These are phyloP conservation scores for Stenodema calcarata DNA, from an alignment of 2,888 invertebrate species.

Conservation along the genomic window DNA sequence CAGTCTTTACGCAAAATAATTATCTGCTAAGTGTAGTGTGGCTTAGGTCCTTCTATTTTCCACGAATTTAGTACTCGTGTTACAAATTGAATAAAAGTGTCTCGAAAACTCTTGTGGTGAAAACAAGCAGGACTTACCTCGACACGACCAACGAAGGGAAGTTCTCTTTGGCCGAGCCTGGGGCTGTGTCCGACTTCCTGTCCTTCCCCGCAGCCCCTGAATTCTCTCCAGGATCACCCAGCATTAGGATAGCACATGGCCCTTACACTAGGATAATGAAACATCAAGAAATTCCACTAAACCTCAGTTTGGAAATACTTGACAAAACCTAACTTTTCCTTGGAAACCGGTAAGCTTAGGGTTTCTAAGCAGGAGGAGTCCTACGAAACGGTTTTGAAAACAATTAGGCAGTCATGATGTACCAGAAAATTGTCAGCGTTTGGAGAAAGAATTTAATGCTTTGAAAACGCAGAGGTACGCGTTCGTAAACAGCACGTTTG, in stretches of 20 bases:
- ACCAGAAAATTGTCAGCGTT: neutral
- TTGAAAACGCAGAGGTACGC: neutral
- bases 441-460: neutral
- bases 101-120: no score
- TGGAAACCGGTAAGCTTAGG: neutral
- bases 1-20: no score
- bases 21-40: no score
- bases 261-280: neutral
- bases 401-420: neutral
- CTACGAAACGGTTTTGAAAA: neutral
- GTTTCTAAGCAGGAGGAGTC: neutral
- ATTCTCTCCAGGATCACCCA: conserved; percentile 13
- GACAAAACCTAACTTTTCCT: neutral
- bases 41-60: no score
- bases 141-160: conserved; percentile 7
- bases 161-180: conserved; percentile 3
- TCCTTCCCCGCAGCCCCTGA: neutral
- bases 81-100: no score
- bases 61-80: no score
- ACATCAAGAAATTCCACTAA: neutral
- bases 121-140: neutral
- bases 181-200: neutral
- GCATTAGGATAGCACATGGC: conserved; percentile 25
- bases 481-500: conserved; percentile 1
- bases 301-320: neutral